These are phyloP conservation scores for Borostomias antarcticus DNA, from an alignment of 2,797 vertebrate genomes.

Conservation along the genomic window DNA sequence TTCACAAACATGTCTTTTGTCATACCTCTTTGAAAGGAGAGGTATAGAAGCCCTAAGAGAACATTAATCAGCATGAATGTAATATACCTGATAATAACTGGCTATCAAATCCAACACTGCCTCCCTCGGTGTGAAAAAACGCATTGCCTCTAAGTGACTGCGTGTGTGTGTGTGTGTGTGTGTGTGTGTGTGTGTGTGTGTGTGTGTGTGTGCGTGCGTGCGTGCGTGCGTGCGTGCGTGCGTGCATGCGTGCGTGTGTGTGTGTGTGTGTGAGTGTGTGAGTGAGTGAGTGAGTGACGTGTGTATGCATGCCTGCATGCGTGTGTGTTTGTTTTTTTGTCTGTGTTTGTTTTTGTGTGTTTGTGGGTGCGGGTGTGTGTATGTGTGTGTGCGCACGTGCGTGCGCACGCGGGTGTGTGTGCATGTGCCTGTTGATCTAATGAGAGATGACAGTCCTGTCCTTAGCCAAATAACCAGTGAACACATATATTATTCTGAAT, in stretches of 20 bases:
- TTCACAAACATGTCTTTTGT: background rate
- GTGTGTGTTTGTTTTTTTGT: too few species aligned
- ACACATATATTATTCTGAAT: slow-evolving; percentile 32
- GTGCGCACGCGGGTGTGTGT: too few species aligned
- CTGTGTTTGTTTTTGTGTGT: background rate
- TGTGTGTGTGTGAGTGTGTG: slow-evolving; percentile 16
- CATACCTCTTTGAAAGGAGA: background rate
- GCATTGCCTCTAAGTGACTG: slow-evolving; percentile 37
- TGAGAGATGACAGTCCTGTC: background rate
- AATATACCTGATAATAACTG: background rate
- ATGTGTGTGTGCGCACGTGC: too few species aligned
- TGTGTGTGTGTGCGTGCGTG: slow-evolving; percentile 17
- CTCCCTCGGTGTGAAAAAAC: slow-evolving; percentile 63
- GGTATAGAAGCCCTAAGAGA: background rate
- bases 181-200: slow-evolving; percentile 11
- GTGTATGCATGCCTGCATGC: too few species aligned
- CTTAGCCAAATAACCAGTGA: background rate
- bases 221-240: slow-evolving; percentile 12
- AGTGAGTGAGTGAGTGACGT: too few species aligned
- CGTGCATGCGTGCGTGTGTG: slow-evolving; percentile 1
- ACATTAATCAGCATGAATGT: slow-evolving; percentile 3
- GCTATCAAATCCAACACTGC: slow-evolving; percentile 67
- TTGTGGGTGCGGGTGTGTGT: slow-evolving; percentile 14
- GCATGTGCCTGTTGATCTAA: too few species aligned
- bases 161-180: slow-evolving; percentile 9